Conservation (phyloP, 1,140 invertebrate genomes). For the Drosophila triauraria region DNA sequence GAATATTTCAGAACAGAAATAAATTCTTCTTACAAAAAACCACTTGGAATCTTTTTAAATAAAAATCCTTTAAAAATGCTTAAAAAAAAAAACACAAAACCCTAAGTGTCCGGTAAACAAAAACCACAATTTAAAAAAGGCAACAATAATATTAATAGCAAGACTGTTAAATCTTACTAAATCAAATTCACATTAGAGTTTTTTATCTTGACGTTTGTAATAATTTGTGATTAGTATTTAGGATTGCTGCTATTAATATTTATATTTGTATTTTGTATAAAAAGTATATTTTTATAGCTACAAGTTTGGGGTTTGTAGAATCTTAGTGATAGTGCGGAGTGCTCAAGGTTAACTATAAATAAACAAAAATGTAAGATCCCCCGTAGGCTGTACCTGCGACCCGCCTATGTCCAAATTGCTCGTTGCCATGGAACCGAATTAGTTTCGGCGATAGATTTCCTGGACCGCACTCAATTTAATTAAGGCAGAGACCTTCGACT, state of each 20-base stretch:
- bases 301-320: background rate
- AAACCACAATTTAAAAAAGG: too few species aligned
- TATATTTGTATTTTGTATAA: background rate
- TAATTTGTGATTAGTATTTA: background rate
- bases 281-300: background rate
- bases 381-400: too few species aligned
- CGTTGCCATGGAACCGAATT: constrained; percentile 8
- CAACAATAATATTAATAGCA: background rate
- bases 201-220: too few species aligned
- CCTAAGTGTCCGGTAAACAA: background rate
- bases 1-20: background rate
- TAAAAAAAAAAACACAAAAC: too few species aligned
- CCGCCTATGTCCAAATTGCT: background rate
- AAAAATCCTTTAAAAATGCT: too few species aligned
- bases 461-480: constrained; percentile 14
- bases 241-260: background rate
- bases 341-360: background rate
- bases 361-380: background rate
- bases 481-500: background rate
- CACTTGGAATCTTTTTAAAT: background rate
- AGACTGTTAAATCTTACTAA: background rate
- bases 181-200: too few species aligned
- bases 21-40: too few species aligned
- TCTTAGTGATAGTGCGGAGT: too few species aligned
- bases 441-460: constrained; percentile 9